A percentile compares a stretch with the other conserved stretches of the same genome.
These are phyloP conservation scores for Paratilapia polleni DNA, from an alignment of 2,113 vertebrate genomes.

Conservation along the genomic window DNA sequence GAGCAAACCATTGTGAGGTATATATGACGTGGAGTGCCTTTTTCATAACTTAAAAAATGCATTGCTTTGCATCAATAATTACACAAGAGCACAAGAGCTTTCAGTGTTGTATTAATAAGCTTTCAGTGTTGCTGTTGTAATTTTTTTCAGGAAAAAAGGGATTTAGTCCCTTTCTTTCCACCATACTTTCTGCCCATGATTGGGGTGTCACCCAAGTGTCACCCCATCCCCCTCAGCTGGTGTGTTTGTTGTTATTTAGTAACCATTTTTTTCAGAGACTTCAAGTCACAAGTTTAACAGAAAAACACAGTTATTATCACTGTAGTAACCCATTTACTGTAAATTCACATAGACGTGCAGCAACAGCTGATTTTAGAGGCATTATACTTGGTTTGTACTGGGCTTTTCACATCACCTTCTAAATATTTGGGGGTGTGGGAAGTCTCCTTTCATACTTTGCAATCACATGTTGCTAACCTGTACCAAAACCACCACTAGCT, in stretches of 20 bases:
- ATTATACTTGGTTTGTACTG: too few relatives aligned
- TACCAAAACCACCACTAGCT: not conserved
- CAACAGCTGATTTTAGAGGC: not conserved
- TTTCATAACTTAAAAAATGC: too few relatives aligned
- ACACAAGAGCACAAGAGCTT: too few relatives aligned
- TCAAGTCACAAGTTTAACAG: not conserved
- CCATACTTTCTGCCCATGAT: not conserved
- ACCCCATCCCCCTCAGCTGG: not conserved
- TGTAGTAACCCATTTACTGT: not conserved
- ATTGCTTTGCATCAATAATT: too few relatives aligned
- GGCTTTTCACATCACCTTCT: too few relatives aligned
- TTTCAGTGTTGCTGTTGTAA: not conserved
- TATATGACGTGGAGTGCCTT: too few relatives aligned
- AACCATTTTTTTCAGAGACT: not conserved
- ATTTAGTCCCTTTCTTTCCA: not conserved
- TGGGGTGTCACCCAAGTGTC: not conserved
- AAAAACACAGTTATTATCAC: not conserved
- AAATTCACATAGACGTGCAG: too few relatives aligned
- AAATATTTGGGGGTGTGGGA: not conserved
- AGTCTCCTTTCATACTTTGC: not conserved
- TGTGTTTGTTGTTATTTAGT: not conserved
- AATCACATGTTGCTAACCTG: not conserved
- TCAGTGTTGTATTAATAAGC: too few relatives aligned
- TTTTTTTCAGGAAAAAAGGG: not conserved
- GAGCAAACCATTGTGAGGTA: too few relatives aligned